phyloP scores from a whole-genome alignment of 2,797 vertebrate species.

The Microctenopoma stevenorrisi region DNA sequence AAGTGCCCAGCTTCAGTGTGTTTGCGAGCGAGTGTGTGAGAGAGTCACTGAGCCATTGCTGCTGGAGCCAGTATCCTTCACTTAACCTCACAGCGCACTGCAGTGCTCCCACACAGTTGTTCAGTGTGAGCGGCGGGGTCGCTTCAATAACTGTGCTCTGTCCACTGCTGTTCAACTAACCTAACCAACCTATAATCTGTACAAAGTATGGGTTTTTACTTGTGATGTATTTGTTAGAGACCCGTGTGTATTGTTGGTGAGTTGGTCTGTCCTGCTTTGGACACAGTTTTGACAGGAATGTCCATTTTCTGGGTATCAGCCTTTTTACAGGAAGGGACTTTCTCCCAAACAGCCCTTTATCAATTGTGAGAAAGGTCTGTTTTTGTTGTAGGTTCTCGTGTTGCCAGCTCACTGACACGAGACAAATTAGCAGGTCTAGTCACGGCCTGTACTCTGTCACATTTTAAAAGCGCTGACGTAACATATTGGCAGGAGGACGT shows the following conservation, averaged over 20 bases:
- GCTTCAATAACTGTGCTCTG: constrained; percentile 38
- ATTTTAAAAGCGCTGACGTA: constrained; percentile 48
- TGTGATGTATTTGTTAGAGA: background rate
- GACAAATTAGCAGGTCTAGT: constrained; percentile 60
- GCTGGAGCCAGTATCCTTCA: constrained; percentile 63
- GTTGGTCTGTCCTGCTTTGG: constrained; percentile 62
- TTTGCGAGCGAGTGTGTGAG: constrained; percentile 27
- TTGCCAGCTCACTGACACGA: constrained; percentile 61
- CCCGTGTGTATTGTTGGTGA: constrained; percentile 17
- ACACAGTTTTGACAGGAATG: constrained; percentile 65
- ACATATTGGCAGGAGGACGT: constrained; percentile 45
- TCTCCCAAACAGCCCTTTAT: constrained; percentile 63
- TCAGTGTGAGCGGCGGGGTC: constrained; percentile 15
- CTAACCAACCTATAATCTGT: background rate
- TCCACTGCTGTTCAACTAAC: background rate
- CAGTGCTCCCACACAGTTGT: constrained; percentile 22
- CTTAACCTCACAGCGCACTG: constrained; percentile 62
- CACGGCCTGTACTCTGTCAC: constrained; percentile 56
- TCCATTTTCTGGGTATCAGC: constrained; percentile 79
- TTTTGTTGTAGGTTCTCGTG: constrained; percentile 53
- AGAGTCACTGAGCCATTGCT: constrained; percentile 38
- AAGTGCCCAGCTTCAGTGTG: constrained; percentile 62
- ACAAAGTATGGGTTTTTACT: background rate
- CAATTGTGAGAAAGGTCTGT: constrained; percentile 73
- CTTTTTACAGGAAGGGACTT: constrained; percentile 85